Evolutionary conservation across 2,113 vertebrate genomes (phyloP), one percentile per base, ranked within the genome.

Genomic region (Conger conger): DNA sequence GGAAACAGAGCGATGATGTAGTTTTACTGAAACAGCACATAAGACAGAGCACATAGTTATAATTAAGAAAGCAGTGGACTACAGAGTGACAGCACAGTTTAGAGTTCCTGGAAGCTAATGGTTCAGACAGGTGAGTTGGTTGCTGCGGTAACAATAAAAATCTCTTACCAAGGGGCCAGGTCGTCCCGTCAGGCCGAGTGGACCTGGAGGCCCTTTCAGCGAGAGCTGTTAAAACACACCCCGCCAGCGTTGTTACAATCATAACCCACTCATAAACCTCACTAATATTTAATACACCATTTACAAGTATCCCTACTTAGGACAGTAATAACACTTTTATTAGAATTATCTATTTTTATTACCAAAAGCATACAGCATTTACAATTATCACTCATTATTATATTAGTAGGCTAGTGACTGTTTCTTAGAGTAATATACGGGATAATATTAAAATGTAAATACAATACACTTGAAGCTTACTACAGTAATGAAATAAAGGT

Each of bases 161-260:
- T 86, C 37, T 87, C 94, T 95, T 90, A 99, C 97, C 94, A 96
- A 0, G 0, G 97, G 96, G 2, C 97, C 97, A 0, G 95, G 91
- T 81, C 97, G 93, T 3, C 97, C 97, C 0, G 96, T 93, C 35
- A 99, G 94, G 73, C 97, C 97, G 86, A 94, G 11, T 0, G 96
- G 93, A 63, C 97, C 97, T 17, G 97, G 93, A 35, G 96, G 96
- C 0, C 97, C 97, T 88, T 94, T 96, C 93, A 98, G 89, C 80
- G 97, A 95, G 0, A 99, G 91, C 97, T 98, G 89, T 30, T 91
- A 85, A 85, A 82, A 86, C 45, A 45, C 13, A 45, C n/a, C 27
- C 76, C 42, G 11, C 68, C 68, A 83, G 53, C 45, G 7, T 53
- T 2, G 8, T 18, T 38, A 37, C n/a, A 33, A 73, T n/a, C 20